These are phyloP conservation scores for Ciconia maguari DNA, from an alignment of 2,113 vertebrate genomes.

Conservation along the genomic window DNA sequence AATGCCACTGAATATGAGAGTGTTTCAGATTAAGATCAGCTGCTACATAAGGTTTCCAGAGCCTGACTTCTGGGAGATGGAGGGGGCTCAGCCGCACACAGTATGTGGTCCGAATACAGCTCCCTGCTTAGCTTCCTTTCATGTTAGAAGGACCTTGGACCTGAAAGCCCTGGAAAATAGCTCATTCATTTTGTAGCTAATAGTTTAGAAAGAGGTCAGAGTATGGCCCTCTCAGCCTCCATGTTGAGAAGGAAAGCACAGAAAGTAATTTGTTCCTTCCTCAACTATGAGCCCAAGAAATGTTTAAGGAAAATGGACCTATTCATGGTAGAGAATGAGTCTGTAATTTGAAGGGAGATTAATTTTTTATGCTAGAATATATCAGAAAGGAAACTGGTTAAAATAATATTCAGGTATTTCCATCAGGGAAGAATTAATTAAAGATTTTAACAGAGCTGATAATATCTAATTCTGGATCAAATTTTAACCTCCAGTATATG, in stretches of 20 bases:
- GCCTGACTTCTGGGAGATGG: not conserved
- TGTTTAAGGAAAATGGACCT: not conserved
- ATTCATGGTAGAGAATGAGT: not conserved
- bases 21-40: not conserved
- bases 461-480: not conserved
- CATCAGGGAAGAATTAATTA: not conserved
- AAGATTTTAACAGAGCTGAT: not conserved
- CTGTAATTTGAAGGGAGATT: not conserved
- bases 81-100: not conserved
- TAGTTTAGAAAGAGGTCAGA: not conserved
- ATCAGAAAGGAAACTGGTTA: constrained; percentile 41
- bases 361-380: not conserved
- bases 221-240: not conserved
- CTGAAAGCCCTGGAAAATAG: not conserved
- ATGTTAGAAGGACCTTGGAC: not conserved
- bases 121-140: not conserved
- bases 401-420: not conserved
- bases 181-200: not conserved
- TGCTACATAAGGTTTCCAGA: constrained; percentile 22
- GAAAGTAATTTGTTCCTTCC: not conserved
- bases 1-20: not conserved
- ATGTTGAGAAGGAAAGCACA: not conserved
- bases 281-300: not conserved
- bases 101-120: rapidly evolving
- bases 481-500: not conserved